A percentile compares a stretch with the other conserved stretches of the same genome.
Evolutionary conservation across 1,140 invertebrate species (phyloP).

Genomic region (Choristoneura fumiferana): DNA sequence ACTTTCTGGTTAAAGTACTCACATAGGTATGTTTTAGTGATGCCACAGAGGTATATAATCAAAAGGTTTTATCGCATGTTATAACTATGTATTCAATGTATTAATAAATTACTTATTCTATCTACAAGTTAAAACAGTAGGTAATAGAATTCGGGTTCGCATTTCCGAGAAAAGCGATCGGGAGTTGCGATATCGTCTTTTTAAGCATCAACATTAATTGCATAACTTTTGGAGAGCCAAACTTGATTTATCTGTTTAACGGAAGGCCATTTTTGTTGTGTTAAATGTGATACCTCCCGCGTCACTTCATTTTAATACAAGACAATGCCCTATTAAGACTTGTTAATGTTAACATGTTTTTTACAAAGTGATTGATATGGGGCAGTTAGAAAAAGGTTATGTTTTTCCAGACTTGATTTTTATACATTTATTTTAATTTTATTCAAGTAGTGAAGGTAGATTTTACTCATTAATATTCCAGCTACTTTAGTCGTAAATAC

Average conservation of each 20-base stretch:
- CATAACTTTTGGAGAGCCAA: slow-evolving; percentile 23
- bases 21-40: no score
- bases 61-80: not conserved
- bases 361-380: not conserved
- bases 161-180: slow-evolving; percentile 46
- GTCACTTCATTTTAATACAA: slow-evolving; percentile 16
- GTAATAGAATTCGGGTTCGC: not conserved
- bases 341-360: slow-evolving; percentile 23
- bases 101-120: not conserved
- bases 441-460: no score
- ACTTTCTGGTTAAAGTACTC: no score
- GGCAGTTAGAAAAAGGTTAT: not conserved
- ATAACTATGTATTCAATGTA: not conserved
- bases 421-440: no score
- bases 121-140: not conserved
- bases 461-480: no score
- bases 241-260: slow-evolving; percentile 11
- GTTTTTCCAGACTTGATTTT: not conserved
- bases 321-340: slow-evolving; percentile 23
- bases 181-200: slow-evolving; percentile 42
- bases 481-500: no score
- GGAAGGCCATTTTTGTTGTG: slow-evolving; percentile 8
- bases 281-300: slow-evolving; percentile 1
- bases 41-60: no score
- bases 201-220: slow-evolving; percentile 42